These are phyloP conservation scores for Eciton burchellii DNA, from an alignment of 1,140 invertebrate species.

Conservation along the genomic window DNA sequence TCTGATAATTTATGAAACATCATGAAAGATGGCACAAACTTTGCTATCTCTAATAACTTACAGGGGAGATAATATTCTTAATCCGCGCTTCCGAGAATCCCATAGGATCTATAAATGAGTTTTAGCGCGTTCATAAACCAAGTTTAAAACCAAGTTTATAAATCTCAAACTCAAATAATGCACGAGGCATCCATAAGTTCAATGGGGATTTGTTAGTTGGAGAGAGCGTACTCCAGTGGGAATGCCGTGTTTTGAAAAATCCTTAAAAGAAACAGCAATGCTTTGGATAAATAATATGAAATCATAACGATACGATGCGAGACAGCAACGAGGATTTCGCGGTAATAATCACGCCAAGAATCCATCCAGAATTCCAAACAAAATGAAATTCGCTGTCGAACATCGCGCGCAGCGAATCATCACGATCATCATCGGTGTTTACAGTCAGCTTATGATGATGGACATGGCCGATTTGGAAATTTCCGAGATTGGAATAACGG, in stretches of 20 bases:
- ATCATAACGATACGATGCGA: too few relatives aligned
- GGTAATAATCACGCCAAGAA: too few relatives aligned
- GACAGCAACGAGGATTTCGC: too few relatives aligned
- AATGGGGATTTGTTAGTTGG: too few relatives aligned
- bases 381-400: slow-evolving; percentile 5
- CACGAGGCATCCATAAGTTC: neutral
- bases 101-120: neutral
- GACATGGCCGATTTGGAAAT: slow-evolving; percentile 69
- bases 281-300: neutral
- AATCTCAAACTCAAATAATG: neutral
- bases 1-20: slow-evolving; percentile 32
- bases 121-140: neutral
- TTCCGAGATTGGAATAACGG: slow-evolving; percentile 70
- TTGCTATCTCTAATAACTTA: slow-evolving; percentile 12
- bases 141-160: slow-evolving; percentile 8
- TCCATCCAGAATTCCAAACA: neutral
- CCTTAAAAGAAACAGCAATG: too few relatives aligned
- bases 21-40: neutral
- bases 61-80: slow-evolving; percentile 20
- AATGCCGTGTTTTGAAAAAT: neutral
- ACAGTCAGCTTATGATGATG: slow-evolving; percentile 49
- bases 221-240: neutral
- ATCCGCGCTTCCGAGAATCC: neutral
- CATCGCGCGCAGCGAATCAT: neutral
- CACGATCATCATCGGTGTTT: neutral